phyloP scores from a whole-genome alignment of 2,113 vertebrate genomes.

The Misgurnus anguillicaudatus region DNA sequence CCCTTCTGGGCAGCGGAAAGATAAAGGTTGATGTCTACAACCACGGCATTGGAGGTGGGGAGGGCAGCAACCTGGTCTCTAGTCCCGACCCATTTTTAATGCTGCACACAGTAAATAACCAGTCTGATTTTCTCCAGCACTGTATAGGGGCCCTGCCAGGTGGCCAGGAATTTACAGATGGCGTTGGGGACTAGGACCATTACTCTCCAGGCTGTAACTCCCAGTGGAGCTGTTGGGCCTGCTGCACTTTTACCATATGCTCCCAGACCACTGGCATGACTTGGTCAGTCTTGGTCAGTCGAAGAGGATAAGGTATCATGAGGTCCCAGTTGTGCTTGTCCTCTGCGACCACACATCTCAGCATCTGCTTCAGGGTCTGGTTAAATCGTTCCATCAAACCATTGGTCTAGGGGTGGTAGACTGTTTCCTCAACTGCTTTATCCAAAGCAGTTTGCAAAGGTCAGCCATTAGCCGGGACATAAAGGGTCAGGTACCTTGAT shows the following conservation, averaged over 20 bases:
- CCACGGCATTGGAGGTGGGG: background rate
- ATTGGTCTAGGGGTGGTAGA: too few species aligned
- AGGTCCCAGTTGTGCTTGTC: too few species aligned
- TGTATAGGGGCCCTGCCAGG: background rate
- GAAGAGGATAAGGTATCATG: too few species aligned
- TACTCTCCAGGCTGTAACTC: background rate
- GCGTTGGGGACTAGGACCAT: background rate
- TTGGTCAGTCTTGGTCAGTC: too few species aligned
- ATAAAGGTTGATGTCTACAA: background rate
- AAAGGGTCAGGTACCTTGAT: background rate
- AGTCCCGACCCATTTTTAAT: background rate
- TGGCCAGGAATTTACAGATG: background rate
- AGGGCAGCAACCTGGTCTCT: background rate
- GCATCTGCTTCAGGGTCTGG: too few species aligned
- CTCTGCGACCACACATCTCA: too few species aligned
- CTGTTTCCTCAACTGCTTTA: too few species aligned
- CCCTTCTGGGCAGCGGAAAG: background rate
- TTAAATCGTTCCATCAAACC: too few species aligned
- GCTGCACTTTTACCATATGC: too few species aligned
- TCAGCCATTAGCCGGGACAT: background rate
- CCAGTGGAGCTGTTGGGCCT: background rate
- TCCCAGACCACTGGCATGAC: too few species aligned
- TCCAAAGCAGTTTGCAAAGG: background rate
- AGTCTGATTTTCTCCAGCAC: background rate
- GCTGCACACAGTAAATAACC: background rate